Evolutionary conservation across 2,113 vertebrate species (phyloP).

Genomic region (Tonatia bakeri): DNA sequence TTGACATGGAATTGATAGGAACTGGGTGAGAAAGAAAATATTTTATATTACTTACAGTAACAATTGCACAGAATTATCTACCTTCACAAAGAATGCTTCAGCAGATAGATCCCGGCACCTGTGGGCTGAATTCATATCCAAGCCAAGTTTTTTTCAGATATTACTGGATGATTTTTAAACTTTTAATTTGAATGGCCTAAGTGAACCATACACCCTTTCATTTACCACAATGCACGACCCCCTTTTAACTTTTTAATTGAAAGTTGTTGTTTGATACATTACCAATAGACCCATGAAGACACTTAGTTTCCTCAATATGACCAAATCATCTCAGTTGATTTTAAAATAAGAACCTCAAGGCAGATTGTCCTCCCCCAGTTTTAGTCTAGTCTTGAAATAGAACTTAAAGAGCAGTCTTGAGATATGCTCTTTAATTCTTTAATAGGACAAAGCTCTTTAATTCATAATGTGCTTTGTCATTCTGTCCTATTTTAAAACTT

Average conservation of each 20-base stretch:
- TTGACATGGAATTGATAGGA: not conserved
- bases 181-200: not conserved
- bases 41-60: not conserved
- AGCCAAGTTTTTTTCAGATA: not conserved
- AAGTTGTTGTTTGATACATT: not conserved
- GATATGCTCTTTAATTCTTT: too few species aligned
- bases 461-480: not conserved
- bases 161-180: not conserved
- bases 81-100: not conserved
- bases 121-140: not conserved
- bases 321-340: not conserved
- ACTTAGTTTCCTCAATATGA: not conserved
- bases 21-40: not conserved
- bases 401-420: not conserved
- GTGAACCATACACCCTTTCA: not conserved
- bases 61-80: not conserved
- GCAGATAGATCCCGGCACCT: not conserved
- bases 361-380: not conserved
- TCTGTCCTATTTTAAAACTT: not conserved
- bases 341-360: not conserved
- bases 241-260: not conserved
- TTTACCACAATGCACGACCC: not conserved
- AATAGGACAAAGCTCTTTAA: not conserved
- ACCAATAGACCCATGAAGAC: not conserved
- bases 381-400: not conserved